phyloP scores from a whole-genome alignment of 2,888 invertebrate genomes.

The Noctuana brunneofusca region DNA sequence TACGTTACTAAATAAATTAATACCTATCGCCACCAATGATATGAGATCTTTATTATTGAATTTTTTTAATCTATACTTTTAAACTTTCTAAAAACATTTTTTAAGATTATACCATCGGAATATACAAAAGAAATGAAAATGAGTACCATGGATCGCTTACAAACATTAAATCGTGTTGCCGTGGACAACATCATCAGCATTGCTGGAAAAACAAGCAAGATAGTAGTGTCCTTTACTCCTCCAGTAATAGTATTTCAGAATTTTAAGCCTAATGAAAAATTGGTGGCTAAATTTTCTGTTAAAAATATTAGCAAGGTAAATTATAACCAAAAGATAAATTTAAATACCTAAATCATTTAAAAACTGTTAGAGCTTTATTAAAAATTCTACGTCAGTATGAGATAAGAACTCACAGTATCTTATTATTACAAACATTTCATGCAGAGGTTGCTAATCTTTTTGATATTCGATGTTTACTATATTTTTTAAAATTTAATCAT shows the following conservation, averaged over 20 bases:
- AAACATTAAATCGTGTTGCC: constrained; percentile 56
- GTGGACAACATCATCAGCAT: constrained; percentile 58
- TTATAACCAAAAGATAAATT: not conserved
- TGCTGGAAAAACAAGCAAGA: constrained; percentile 48
- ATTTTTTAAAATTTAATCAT: too few species aligned
- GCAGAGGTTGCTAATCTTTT: too few species aligned
- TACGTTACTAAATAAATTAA: not conserved
- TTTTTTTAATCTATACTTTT: too few species aligned
- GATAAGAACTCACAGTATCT: too few species aligned
- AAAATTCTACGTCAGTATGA: not conserved
- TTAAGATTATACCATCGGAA: constrained; percentile 68
- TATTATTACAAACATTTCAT: too few species aligned
- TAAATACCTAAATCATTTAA: too few species aligned
- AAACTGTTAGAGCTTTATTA: too few species aligned
- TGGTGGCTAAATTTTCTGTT: constrained; percentile 77
- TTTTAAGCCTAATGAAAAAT: constrained; percentile 76
- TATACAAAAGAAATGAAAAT: constrained; percentile 69
- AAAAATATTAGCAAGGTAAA: constrained; percentile 82
- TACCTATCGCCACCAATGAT: not conserved
- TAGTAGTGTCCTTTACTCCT: constrained; percentile 70
- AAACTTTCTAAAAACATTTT: constrained; percentile 1
- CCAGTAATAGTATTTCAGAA: constrained; percentile 84
- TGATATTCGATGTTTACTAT: too few species aligned
- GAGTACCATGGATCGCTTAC: constrained; percentile 60
- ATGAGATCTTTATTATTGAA: not conserved